These are phyloP conservation scores for Hylia prasina DNA, from an alignment of 2,113 vertebrate genomes.

Conservation along the genomic window DNA sequence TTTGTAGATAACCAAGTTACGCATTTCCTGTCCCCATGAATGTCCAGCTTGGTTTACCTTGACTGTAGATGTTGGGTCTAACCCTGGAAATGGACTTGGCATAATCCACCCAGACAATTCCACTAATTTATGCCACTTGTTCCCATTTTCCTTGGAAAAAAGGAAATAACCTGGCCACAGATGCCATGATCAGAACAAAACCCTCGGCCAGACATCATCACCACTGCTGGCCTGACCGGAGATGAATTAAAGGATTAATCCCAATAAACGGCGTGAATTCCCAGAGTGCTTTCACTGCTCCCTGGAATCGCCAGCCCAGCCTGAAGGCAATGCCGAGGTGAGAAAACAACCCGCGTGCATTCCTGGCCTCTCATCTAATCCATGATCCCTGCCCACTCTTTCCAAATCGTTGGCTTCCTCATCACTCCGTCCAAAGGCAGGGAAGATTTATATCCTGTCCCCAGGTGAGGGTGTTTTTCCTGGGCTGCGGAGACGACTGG, in stretches of 20 bases:
- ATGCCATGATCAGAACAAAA: background rate
- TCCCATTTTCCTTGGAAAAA: background rate
- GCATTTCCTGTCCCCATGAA: background rate
- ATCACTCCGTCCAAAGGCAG: background rate
- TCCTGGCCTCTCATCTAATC: conserved; percentile 13
- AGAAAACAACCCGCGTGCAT: conserved; percentile 24
- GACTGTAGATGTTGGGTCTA: background rate
- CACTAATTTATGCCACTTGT: background rate
- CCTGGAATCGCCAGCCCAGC: background rate
- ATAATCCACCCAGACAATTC: background rate
- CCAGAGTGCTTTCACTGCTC: conserved; percentile 48
- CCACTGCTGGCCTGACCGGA: background rate
- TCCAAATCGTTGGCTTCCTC: conserved; percentile 36
- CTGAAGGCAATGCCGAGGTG: background rate
- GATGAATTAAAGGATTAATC: background rate
- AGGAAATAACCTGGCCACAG: background rate
- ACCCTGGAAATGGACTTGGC: background rate
- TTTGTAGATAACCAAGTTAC: background rate
- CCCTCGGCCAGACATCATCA: background rate
- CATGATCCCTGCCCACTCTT: conserved; percentile 50
- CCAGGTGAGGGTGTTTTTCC: conserved; percentile 12
- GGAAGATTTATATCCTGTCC: conserved; percentile 47
- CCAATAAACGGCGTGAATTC: background rate
- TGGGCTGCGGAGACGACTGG: background rate
- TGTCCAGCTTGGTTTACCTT: background rate